Percentiles rank a stretch among this genome's conserved stretches.
Conservation (phyloP, 2,888 invertebrate genomes). For the Polia nebulosa region DNA sequence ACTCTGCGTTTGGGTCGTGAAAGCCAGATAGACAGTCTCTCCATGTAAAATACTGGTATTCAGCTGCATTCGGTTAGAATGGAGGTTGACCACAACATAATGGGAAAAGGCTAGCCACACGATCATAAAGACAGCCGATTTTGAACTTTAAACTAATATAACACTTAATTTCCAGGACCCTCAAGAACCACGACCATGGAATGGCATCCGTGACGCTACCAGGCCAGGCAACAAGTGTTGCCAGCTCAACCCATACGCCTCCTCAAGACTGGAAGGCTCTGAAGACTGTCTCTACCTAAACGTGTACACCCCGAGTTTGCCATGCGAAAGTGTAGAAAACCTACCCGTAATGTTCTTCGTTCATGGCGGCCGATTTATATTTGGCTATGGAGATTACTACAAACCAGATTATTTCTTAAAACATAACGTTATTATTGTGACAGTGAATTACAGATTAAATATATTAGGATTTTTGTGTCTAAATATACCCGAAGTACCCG, state of each 20-base stretch:
- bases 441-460: conserved; percentile 83
- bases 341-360: conserved; percentile 90
- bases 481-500: conserved; percentile 82
- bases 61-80: too few relatives aligned
- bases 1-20: too few relatives aligned
- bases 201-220: conserved; percentile 80
- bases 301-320: conserved; percentile 92
- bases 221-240: conserved; percentile 84
- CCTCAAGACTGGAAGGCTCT: conserved; percentile 84
- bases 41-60: too few relatives aligned
- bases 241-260: conserved; percentile 85
- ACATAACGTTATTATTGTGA: conserved; percentile 82
- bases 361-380: conserved; percentile 90
- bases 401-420: conserved; percentile 82
- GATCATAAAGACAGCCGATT: too few relatives aligned
- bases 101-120: too few relatives aligned
- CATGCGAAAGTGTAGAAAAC: conserved; percentile 74
- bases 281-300: conserved; percentile 94
- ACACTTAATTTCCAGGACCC: conserved; percentile 79
- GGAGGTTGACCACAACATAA: too few relatives aligned
- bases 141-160: neutral
- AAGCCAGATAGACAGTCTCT: too few relatives aligned
- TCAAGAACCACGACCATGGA: conserved; percentile 77
- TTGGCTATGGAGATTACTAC: conserved; percentile 89
- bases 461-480: conserved; percentile 83